These are phyloP conservation scores for Paradoxurus hermaphroditus DNA, from an alignment of 2,113 vertebrate genomes.

Conservation along the genomic window DNA sequence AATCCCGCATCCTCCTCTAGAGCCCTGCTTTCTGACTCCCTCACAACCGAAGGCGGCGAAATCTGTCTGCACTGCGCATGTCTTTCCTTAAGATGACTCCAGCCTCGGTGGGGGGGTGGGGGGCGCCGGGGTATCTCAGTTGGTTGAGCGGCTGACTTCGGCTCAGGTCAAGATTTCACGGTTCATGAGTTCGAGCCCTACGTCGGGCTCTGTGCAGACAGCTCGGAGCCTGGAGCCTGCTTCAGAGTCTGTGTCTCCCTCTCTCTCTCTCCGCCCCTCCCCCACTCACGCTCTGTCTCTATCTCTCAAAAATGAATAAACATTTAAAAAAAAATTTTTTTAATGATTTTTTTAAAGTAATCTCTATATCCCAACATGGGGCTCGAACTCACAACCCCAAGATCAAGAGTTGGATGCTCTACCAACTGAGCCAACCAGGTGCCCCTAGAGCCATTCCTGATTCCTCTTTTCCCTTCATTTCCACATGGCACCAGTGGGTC, in stretches of 20 bases:
- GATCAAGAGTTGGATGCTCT: not conserved
- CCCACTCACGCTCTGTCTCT: too few species aligned
- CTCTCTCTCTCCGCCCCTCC: too few species aligned
- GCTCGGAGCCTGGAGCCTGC: too few species aligned
- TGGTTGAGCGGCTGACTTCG: too few species aligned
- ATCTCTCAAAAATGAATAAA: too few species aligned
- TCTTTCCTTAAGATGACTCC: not conserved
- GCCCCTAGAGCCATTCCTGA: not conserved
- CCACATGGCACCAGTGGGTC: not conserved
- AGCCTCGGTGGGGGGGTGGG: too few species aligned
- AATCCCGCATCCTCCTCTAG: not conserved
- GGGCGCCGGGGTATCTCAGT: too few species aligned
- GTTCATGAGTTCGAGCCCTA: too few species aligned
- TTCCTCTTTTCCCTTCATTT: not conserved
- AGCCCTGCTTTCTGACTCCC: not conserved
- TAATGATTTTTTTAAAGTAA: not conserved
- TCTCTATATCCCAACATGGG: not conserved
- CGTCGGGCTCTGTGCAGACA: too few species aligned
- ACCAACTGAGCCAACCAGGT: not conserved
- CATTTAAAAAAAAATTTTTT: not conserved
- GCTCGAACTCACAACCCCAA: not conserved
- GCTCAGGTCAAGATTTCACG: too few species aligned
- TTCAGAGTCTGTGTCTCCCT: too few species aligned
- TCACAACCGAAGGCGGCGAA: not conserved
- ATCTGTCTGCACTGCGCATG: fast-evolving